Percentiles rank a stretch among this genome's conserved stretches.
Evolutionary conservation across 2,113 vertebrate genomes (phyloP).

Genomic region (Platycercus adscitus): DNA sequence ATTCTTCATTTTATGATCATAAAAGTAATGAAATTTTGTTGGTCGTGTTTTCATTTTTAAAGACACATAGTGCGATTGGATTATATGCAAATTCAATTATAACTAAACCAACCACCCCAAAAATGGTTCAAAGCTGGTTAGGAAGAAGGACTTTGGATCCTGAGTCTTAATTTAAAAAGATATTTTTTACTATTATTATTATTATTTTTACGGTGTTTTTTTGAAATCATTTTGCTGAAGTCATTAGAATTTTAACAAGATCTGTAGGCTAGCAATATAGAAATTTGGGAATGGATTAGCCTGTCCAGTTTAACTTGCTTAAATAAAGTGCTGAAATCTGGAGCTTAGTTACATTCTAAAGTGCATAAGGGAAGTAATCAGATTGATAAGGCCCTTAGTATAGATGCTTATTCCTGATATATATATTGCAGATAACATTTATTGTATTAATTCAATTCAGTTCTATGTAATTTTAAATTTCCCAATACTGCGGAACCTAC

Average conservation of each 20-base stretch:
- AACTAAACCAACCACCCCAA: background rate
- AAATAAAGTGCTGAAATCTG: background rate
- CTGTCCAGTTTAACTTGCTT: background rate
- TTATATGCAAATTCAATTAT: slow-evolving; percentile 1
- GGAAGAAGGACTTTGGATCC: background rate
- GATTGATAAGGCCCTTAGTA: background rate
- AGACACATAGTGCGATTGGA: background rate
- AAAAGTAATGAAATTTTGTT: slow-evolving; percentile 4
- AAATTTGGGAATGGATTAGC: background rate
- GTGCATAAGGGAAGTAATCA: background rate
- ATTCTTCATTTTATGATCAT: slow-evolving; percentile 10
- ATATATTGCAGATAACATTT: background rate
- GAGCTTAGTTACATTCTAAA: background rate
- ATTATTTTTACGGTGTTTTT: background rate
- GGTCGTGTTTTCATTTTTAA: slow-evolving; percentile 17
- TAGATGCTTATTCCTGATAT: background rate
- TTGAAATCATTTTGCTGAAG: background rate
- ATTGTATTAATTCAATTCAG: background rate
- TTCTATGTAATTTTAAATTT: background rate
- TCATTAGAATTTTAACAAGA: background rate
- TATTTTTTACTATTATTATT: background rate
- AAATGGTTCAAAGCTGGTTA: background rate
- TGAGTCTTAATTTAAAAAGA: background rate
- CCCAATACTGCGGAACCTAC: background rate
- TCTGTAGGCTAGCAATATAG: background rate